A percentile compares a stretch with the other conserved stretches of the same genome.
Conservation (phyloP, 2,113 vertebrate genomes). For the Takifugu bimaculatus region DNA sequence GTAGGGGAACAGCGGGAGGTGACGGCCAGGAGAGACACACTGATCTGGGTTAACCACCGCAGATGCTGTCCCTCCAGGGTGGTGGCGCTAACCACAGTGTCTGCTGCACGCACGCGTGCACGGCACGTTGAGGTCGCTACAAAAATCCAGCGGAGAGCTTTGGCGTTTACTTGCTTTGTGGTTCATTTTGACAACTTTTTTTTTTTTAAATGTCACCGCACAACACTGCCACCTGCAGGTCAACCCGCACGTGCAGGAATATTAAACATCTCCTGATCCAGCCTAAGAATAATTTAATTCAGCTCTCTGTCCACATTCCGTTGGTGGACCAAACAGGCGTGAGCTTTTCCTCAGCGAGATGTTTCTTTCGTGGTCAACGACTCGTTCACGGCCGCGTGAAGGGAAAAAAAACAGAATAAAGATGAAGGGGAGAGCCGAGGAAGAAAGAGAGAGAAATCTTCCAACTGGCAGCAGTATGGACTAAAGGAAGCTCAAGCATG, state of each 20-base stretch:
- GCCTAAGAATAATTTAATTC: background rate
- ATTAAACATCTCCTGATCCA: background rate
- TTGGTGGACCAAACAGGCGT: too few species aligned
- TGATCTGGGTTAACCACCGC: conserved; percentile 68
- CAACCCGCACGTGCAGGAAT: too few species aligned
- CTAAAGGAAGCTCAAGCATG: conserved; percentile 90
- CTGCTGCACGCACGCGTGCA: conserved; percentile 5
- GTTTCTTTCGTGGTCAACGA: conserved; percentile 21
- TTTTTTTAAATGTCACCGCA: too few species aligned
- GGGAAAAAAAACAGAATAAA: conserved; percentile 17
- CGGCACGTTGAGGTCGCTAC: too few species aligned
- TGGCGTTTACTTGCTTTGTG: too few species aligned
- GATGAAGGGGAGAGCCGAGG: conserved; percentile 32
- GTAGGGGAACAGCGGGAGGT: conserved; percentile 43
- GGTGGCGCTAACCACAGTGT: conserved; percentile 11
- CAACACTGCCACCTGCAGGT: too few species aligned
- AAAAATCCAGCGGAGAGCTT: too few species aligned
- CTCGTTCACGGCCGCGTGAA: background rate
- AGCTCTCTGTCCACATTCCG: too few species aligned
- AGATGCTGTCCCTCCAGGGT: conserved; percentile 56
- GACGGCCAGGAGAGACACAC: conserved; percentile 46
- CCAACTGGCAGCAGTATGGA: conserved; percentile 85
- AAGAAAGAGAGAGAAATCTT: conserved; percentile 59
- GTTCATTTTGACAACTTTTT: too few species aligned
- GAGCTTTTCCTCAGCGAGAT: conserved; percentile 4